Evolutionary conservation across 2,888 invertebrate species (phyloP), one percentile per base, ranked within the genome.

Genomic region (Tachina lurida): DNA sequence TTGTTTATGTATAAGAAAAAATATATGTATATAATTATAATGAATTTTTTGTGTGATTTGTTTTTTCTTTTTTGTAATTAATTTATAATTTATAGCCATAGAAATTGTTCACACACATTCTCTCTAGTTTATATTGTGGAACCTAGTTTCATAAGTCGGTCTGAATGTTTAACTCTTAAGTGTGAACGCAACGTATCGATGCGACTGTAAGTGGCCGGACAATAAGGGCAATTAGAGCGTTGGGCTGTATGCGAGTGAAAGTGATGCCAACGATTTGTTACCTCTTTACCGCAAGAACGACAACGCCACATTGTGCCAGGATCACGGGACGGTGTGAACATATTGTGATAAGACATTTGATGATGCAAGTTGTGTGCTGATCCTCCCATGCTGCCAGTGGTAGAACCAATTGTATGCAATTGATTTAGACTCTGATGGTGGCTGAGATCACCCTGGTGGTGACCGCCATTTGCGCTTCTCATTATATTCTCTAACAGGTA

Each of bases 261-360:
- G 94, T 97, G 97, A 93, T 97, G 97, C 97, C 97, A 97, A 93
- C 96, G 95, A 94, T 97, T 97, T 93, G 96, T 96, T 88, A 96
- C 96, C 94, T 96, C 96, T 94, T 97, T 97, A 93, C 96, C 96
- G 94, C 97, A 97, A 52, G 95, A 95, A 92, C 95, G 95, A 93
- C 97, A 97, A 91, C 95, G 95, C 96, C 96, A 97, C 91, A 96
- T 94, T 88, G 96, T 95, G 75, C 96, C 95, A 89, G 95, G 96
- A 91, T 95, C 95, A 87, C 95, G 94, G 84, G 95, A 94, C 89
- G 95, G 95, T 90, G 95, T 95, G 93, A 97, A 97, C 96, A 96
- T 96, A 94, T 96, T 96, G 94, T 96, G 96, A 94, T 97, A 97
- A 89, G 96, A 95, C 93, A 95, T 95, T 89, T 93, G 92, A 89